Base-by-base conservation (phyloP, 2,113 vertebrate genomes). In the Conger conger region DNA sequence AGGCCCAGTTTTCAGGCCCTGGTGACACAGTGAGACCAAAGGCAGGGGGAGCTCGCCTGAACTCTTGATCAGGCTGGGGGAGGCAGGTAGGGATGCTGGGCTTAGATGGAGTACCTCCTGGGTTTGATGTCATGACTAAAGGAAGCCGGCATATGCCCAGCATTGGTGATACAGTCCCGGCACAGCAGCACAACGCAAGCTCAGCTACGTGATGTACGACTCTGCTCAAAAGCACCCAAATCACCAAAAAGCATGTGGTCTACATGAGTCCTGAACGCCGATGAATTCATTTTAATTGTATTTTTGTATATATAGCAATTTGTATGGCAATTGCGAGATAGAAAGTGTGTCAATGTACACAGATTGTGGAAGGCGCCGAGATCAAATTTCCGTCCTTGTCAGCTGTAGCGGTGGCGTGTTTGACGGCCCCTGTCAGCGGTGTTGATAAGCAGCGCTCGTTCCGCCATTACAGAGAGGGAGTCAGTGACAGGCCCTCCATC, bases 81-180 rank as follows among this genome's bases (percentile, higher is more conserved):
- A 79, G 89, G 87, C 84, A 73, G 85, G 83, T 90, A 89, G 92
- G 90, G 89, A 86, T 90, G 90, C 89, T 93, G 92, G 91, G 83
- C 86, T 89, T 90, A 91, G 91, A 94, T 91, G 93, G 88, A 88
- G 91, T 2, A 33, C 92, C 91, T 93, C 91, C 91, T 84, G 90
- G 91, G 92, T 95, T 94, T 95, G 93, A 93, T 94, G 91, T 95
- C 91, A 91, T 94, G 93, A 93, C 92, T 87, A 90, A 88, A 91
- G 89, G 88, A 91, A 87, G 92, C 86, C 86, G 88, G 88, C 82
- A 87, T 50, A 85, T 88, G 87, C 91, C 88, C 77, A 86, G 89
- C 89, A 91, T 63, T 27, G 18, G 3, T 27, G 18, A 63, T 63
- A 9, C 90, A 89, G 86, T 89, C 88, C 91, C 86, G 86, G 88